Conservation (phyloP, 1,140 invertebrate species). For the Harpegnathos saltator region DNA sequence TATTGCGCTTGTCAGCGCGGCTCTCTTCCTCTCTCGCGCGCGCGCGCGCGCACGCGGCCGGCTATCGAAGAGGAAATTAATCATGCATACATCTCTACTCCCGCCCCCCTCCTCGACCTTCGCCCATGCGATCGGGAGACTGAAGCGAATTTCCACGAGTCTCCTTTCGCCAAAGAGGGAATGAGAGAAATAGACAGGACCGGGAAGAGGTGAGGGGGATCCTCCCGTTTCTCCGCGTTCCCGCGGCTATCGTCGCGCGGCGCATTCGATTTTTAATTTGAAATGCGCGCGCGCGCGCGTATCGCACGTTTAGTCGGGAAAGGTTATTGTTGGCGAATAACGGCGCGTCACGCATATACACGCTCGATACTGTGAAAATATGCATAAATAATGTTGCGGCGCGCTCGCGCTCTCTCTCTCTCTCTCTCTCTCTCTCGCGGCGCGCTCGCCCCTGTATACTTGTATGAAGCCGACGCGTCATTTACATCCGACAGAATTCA, state of each 20-base stretch:
- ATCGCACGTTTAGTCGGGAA: conserved; percentile 15
- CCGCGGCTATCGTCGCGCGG: background rate
- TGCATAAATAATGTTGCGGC: conserved; percentile 30
- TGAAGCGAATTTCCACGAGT: conserved; percentile 25
- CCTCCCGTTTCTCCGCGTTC: conserved; percentile 2
- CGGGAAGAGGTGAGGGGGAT: background rate
- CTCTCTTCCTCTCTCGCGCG: background rate
- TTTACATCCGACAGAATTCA: conserved; percentile 43
- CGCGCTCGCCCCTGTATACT: conserved; percentile 2
- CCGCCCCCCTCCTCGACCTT: too few species aligned
- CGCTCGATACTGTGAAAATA: conserved; percentile 10
- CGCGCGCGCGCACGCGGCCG: background rate
- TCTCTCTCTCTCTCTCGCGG: too few species aligned
- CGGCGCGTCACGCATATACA: background rate
- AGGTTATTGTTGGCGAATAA: conserved; percentile 33
- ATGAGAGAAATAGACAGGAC: too few species aligned
- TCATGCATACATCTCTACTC: conserved; percentile 27
- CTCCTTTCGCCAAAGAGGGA: background rate
- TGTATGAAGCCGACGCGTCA: conserved; percentile 47
- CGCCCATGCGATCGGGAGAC: conserved; percentile 27
- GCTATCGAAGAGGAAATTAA: conserved; percentile 50
- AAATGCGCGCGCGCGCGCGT: background rate
- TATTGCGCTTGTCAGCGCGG: conserved; percentile 13
- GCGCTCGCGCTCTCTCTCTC: too few species aligned
- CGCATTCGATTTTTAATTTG: conserved; percentile 50